These are phyloP conservation scores for Pipa parva DNA, from an alignment of 2,113 vertebrate species.

Conservation along the genomic window DNA sequence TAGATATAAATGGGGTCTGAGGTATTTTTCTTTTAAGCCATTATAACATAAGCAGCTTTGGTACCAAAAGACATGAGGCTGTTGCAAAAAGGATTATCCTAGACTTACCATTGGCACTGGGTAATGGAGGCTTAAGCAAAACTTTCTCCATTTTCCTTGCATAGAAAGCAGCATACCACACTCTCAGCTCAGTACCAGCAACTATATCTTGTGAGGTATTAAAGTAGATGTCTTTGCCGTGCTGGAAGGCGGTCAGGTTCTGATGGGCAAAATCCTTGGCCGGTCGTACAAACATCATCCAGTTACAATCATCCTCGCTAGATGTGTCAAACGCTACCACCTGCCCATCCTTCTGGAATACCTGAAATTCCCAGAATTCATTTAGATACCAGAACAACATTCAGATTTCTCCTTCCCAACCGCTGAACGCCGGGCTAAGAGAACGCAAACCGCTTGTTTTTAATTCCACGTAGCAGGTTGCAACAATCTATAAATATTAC, in stretches of 20 bases:
- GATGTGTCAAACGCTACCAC: conserved; percentile 83
- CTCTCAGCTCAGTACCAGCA: conserved; percentile 84
- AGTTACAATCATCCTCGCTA: conserved; percentile 94
- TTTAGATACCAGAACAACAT: no score
- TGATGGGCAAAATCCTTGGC: conserved; percentile 80
- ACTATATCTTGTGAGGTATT: conserved; percentile 91
- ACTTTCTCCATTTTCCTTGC: conserved; percentile 96
- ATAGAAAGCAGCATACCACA: conserved; percentile 98
- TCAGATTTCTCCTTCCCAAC: no score
- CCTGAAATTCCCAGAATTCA: conserved; percentile 54
- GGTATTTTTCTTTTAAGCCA: no score
- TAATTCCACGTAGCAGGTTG: no score
- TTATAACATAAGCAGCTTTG: no score
- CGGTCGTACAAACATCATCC: conserved; percentile 97
- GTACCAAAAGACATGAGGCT: no score
- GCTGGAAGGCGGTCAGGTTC: conserved; percentile 93
- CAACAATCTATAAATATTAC: no score
- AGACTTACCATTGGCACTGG: conserved; percentile 61
- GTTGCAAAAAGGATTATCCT: no score
- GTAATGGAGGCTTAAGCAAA: conserved; percentile 71
- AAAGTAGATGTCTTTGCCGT: conserved; percentile 88
- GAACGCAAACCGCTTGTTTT: no score
- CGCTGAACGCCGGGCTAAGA: no score
- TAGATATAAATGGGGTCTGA: no score
- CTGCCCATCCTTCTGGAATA: conserved; percentile 83